Evolutionary conservation across 2,113 vertebrate species (phyloP).

Genomic region (Chitala chitala): DNA sequence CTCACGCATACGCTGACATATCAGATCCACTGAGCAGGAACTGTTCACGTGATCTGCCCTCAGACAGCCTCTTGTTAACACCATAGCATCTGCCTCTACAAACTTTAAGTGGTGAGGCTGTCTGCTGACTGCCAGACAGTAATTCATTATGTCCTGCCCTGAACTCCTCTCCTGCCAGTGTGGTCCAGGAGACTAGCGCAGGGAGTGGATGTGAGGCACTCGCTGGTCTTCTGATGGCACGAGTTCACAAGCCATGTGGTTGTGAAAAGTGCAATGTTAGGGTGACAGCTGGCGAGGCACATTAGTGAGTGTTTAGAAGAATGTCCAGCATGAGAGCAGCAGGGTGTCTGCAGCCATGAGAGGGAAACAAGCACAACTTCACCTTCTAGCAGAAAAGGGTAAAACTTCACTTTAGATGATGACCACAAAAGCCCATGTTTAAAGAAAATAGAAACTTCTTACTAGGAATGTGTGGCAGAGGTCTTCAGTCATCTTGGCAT

Average conservation of each 20-base stretch:
- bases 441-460: background rate
- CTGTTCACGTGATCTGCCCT: background rate
- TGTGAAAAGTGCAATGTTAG: no score
- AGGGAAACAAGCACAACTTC: no score
- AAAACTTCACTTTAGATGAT: constrained; percentile 20
- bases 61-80: background rate
- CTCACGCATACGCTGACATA: no score
- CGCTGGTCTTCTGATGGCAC: constrained; percentile 42
- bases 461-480: no score
- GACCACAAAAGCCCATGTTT: background rate
- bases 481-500: background rate
- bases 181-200: background rate
- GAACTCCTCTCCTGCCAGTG: background rate
- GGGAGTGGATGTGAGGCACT: constrained; percentile 20
- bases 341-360: no score
- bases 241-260: no score
- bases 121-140: constrained; percentile 36
- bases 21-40: no score
- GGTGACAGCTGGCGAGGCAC: no score
- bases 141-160: constrained; percentile 41
- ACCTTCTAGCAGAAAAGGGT: no score
- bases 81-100: background rate
- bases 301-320: no score
- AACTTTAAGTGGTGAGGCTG: constrained; percentile 9
- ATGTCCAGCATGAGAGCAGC: no score